Conservation (phyloP, 1,140 invertebrate species). For the Cydia splendana region DNA sequence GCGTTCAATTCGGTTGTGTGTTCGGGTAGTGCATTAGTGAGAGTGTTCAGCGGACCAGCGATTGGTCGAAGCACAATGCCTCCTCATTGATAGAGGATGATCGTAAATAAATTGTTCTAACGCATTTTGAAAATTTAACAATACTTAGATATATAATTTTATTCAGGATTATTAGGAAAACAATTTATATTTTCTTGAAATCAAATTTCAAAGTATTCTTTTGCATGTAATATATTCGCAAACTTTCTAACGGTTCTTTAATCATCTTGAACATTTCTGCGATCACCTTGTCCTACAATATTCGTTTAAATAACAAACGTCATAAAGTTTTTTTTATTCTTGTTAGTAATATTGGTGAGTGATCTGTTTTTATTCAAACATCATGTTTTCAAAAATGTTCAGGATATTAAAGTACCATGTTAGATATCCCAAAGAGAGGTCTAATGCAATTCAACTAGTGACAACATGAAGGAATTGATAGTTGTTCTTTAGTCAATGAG, state of each 20-base stretch:
- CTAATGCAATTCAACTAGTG: constrained; percentile 39
- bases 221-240: constrained; percentile 47
- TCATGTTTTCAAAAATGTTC: background rate
- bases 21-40: background rate
- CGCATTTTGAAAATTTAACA: background rate
- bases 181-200: constrained; percentile 36
- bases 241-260: constrained; percentile 30
- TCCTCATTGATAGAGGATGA: background rate
- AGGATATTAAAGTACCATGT: constrained; percentile 12
- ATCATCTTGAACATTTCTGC: constrained; percentile 8
- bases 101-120: background rate
- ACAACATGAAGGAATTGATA: constrained; percentile 62
- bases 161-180: constrained; percentile 8
- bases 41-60: constrained; percentile 12
- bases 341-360: background rate
- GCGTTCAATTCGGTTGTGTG: constrained; percentile 14
- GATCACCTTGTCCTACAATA: background rate
- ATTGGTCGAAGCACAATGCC: constrained; percentile 11
- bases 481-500: constrained; percentile 66
- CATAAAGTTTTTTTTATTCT: background rate
- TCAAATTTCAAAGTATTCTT: constrained; percentile 35
- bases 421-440: constrained; percentile 21
- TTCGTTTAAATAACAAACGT: background rate
- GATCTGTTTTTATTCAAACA: background rate
- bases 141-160: background rate